Percentiles rank a stretch among this genome's conserved stretches.
phyloP scores from a whole-genome alignment of 2,888 invertebrate species.

The Habrosyne pyritoides region DNA sequence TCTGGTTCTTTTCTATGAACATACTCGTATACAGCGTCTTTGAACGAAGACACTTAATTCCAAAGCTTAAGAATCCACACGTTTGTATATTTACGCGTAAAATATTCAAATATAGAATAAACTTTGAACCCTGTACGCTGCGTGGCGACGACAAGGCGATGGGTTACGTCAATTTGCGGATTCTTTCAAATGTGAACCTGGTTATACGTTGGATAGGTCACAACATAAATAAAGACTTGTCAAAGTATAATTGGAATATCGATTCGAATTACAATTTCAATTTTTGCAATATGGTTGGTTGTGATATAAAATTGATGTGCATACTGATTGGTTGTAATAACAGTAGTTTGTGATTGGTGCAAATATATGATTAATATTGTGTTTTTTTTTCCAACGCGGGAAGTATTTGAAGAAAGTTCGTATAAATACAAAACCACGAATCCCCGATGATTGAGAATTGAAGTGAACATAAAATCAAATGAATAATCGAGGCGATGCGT shows the following conservation, averaged over 20 bases:
- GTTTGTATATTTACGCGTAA: not conserved
- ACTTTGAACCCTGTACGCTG: not conserved
- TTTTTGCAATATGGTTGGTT: not conserved
- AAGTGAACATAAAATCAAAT: not conserved
- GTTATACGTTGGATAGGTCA: not conserved
- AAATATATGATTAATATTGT: too few relatives aligned
- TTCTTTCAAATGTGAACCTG: constrained; percentile 3
- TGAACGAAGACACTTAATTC: not conserved
- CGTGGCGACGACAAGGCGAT: constrained; percentile 1
- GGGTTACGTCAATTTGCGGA: constrained; percentile 6
- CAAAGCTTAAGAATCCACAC: not conserved
- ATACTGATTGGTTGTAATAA: not conserved
- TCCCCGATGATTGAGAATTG: not conserved
- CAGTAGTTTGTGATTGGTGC: not conserved
- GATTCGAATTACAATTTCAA: not conserved
- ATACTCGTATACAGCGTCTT: too few relatives aligned
- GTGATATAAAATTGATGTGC: too few relatives aligned
- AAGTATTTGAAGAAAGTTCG: not conserved
- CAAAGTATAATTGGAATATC: not conserved
- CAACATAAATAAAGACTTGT: constrained; percentile 5
- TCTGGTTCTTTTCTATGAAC: too few relatives aligned
- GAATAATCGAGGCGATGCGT: constrained; percentile 7
- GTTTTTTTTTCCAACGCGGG: too few relatives aligned
- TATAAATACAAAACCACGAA: not conserved
- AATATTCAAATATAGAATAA: constrained; percentile 6